Conservation (phyloP, 1,140 invertebrate genomes). For the Pantala flavescens region DNA sequence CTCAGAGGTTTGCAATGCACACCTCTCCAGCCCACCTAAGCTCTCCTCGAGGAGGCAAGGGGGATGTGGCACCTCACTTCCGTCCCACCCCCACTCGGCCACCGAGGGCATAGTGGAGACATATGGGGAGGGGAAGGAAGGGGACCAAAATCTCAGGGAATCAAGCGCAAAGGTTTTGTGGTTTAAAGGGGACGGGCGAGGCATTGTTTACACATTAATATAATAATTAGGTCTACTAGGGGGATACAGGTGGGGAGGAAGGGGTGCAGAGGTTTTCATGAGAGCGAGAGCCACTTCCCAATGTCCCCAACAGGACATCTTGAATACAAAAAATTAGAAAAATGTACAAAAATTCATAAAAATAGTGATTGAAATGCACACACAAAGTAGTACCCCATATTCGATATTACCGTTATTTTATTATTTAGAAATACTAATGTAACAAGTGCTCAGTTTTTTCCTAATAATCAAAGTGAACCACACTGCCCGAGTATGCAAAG, state of each 20-base stretch:
- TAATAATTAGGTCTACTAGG: too few relatives aligned
- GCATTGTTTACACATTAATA: too few relatives aligned
- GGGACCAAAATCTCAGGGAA: background rate
- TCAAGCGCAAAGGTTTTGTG: too few relatives aligned
- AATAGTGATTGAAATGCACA: constrained; percentile 26
- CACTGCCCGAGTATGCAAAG: constrained; percentile 7
- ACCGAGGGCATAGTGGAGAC: background rate
- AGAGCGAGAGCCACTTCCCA: constrained; percentile 19
- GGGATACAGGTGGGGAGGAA: background rate
- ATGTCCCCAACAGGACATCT: constrained; percentile 19
- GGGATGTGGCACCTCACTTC: background rate
- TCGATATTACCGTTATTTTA: constrained; percentile 21
- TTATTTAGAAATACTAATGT: constrained; percentile 12
- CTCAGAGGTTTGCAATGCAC: background rate
- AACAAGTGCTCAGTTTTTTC: constrained; percentile 6
- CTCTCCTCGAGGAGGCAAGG: constrained; percentile 11
- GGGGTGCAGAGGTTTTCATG: background rate
- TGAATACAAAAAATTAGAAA: constrained; percentile 25
- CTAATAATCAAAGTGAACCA: constrained; percentile 10
- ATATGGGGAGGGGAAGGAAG: background rate
- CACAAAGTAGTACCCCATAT: constrained; percentile 24
- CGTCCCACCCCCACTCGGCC: background rate
- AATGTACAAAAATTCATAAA: constrained; percentile 27
- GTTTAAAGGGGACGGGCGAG: too few relatives aligned
- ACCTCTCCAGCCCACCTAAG: background rate